Evolutionary conservation across 2,888 invertebrate genomes (phyloP), one percentile per base, ranked within the genome.

Genomic region (Plebejus melissa): DNA sequence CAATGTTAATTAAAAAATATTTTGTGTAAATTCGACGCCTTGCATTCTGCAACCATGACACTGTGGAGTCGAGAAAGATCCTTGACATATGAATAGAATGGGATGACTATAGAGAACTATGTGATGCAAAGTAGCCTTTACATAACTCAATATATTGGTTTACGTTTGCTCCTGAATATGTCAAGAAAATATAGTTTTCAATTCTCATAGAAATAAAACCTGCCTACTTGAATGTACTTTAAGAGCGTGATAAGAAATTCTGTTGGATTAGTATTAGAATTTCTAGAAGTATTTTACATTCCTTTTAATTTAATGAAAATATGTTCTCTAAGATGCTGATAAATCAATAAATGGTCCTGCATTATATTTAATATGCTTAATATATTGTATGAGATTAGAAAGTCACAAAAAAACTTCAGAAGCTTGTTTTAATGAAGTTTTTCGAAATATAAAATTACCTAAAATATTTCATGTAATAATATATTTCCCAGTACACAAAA

Each of bases 21-120:
- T 41, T 32, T 50, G 36, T 54, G 72, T 54, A 72, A 54, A 54
- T 72, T 72, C 22, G 13, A 16, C 46, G 22, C 22, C 4, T 54
- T 72, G 50, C 72, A 36, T 28, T 22, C 46, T 50, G 32, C 46
- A 72, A n/a, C 72, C 72, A 3, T 72, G 72, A 72, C 72, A 72
- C 70, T 70, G 72, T 72, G 50, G 72, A 71, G 4, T 11, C 22
- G 71, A 54, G 13, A 54, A 16, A 72, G 13, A 72, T 72, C 72
- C 72, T 72, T 72, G 72, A 36, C 72, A 72, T 72, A 72, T 72
- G 72, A 72, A 72, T 72, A 72, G 72, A 72, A 72, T 72, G 72
- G 72, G 50, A 72, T 32, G 72, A 72, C 65, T 65, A 65, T 65
- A 65, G 65, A 9, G 41, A 70, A 70, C 70, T 70, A 41, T 41